A percentile compares a stretch with the other conserved stretches of the same genome.
These are phyloP conservation scores for Botia kubotai DNA, from an alignment of 2,797 vertebrate species.

Conservation along the genomic window DNA sequence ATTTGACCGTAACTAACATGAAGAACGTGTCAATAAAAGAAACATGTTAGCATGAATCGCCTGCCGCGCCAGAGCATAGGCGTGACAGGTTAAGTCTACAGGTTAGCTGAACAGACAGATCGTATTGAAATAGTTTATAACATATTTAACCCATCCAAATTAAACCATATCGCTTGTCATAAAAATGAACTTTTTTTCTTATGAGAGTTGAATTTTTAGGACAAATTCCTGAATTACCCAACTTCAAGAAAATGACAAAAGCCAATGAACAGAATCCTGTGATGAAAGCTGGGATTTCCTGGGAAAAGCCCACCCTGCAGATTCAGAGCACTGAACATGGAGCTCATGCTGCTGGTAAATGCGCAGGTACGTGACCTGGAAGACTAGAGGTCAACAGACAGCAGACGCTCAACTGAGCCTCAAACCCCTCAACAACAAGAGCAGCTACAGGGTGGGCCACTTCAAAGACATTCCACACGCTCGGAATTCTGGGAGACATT, in stretches of 20 bases:
- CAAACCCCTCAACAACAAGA: conserved; percentile 27
- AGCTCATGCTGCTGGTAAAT: conserved; percentile 53
- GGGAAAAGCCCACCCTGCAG: conserved; percentile 36
- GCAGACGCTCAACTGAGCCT: conserved; percentile 56
- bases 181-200: too few relatives aligned
- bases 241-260: not conserved
- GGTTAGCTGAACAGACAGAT: not conserved
- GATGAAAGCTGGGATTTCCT: not conserved
- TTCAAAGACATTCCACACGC: conserved; percentile 83
- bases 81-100: not conserved
- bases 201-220: too few relatives aligned
- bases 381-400: conserved; percentile 68
- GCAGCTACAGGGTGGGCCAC: conserved; percentile 78
- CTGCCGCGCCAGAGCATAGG: conserved; percentile 17
- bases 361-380: conserved; percentile 63
- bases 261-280: not conserved
- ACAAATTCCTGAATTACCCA: not conserved
- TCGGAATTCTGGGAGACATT: conserved; percentile 77
- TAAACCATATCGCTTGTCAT: too few relatives aligned
- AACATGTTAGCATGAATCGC: conserved; percentile 4
- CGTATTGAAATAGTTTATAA: too few relatives aligned
- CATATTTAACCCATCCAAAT: too few relatives aligned
- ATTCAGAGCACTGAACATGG: conserved; percentile 28
- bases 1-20: conserved; percentile 61
- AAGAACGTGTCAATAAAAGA: conserved; percentile 35